Evolutionary conservation across 1,140 invertebrate species (phyloP), one percentile per base, ranked within the genome.

Genomic region (Papilio helenus): DNA sequence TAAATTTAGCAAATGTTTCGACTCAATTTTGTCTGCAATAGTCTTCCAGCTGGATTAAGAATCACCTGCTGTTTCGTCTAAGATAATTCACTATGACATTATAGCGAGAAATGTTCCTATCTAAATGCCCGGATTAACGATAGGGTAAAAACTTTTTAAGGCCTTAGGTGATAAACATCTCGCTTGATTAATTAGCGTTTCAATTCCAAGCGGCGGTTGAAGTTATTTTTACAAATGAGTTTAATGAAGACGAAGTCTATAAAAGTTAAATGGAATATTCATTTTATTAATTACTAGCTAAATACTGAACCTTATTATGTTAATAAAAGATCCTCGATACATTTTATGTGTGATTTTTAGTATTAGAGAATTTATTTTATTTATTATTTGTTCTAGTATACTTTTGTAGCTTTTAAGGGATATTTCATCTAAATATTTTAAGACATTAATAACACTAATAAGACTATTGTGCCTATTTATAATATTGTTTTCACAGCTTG

Each of bases 401-500:
- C 18, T 68, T 68, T 20, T 58, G 14, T 26, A 68, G 16, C 8
- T 10, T 29, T 18, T 4, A 34, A 26, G 26, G 26, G 26, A 29
- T 29, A 26, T 34, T 68, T 55, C 10, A 61, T 61, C 61, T 18
- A 14, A 16, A 65, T 3, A 29, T 14, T 29, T 34, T 0, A 68
- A 68, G 23, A 68, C 26, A 58, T 18, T 77, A 76, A 77, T 74
- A 76, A 78, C 39, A 73, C 58, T 46, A 76, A 76, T 55, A 42
- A 65, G 72, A 79, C 80, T 76, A 81, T 79, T 81, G 61, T 81
- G 44, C 55, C 80, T 81, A 81, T 81, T 81, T 81, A 76, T 81
- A 79, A 72, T 55, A 79, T 78, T 81, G 79, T 81, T 76, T 79
- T 81, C 80, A 81, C 80, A 81, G 80, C 80, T 81, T 81, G 80